Evolutionary conservation across 2,888 invertebrate species (phyloP).

Genomic region (Drosophila mayaguana): DNA sequence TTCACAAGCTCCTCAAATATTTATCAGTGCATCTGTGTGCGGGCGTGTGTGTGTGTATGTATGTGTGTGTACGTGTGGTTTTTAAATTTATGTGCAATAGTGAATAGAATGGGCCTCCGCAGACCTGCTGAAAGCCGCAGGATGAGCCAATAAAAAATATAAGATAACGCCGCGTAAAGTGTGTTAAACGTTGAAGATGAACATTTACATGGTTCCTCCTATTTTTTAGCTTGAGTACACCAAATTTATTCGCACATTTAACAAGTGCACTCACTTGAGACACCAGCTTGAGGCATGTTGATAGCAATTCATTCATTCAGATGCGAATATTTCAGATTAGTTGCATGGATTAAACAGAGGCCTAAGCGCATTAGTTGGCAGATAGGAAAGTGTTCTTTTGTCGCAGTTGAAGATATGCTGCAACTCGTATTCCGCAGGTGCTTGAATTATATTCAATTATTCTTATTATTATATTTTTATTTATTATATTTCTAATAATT

Average conservation of each 20-base stretch:
- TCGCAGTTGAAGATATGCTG: too few relatives aligned
- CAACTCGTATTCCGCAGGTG: too few relatives aligned
- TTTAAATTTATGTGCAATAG: constrained; percentile 71
- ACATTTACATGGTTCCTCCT: constrained; percentile 4
- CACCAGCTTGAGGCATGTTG: background rate
- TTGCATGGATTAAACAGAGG: background rate
- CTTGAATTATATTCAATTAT: too few relatives aligned
- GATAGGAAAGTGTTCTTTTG: too few relatives aligned
- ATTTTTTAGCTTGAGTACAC: background rate
- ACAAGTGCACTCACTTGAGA: constrained; percentile 10
- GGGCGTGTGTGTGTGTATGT: constrained; percentile 7
- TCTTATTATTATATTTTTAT: too few relatives aligned
- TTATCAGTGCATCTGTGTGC: constrained; percentile 47
- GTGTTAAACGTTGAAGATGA: constrained; percentile 56
- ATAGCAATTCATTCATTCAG: background rate
- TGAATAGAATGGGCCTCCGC: constrained; percentile 69
- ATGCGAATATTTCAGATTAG: too few relatives aligned
- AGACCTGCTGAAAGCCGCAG: constrained; percentile 70
- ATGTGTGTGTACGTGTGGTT: constrained; percentile 41
- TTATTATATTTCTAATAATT: too few relatives aligned
- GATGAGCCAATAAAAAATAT: constrained; percentile 69
- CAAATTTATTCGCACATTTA: constrained; percentile 22
- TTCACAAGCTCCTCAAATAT: constrained; percentile 65
- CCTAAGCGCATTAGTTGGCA: too few relatives aligned
- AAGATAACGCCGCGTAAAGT: constrained; percentile 37